phyloP scores from a whole-genome alignment of 2,113 vertebrate species.

The Artemisiospiza belli region DNA sequence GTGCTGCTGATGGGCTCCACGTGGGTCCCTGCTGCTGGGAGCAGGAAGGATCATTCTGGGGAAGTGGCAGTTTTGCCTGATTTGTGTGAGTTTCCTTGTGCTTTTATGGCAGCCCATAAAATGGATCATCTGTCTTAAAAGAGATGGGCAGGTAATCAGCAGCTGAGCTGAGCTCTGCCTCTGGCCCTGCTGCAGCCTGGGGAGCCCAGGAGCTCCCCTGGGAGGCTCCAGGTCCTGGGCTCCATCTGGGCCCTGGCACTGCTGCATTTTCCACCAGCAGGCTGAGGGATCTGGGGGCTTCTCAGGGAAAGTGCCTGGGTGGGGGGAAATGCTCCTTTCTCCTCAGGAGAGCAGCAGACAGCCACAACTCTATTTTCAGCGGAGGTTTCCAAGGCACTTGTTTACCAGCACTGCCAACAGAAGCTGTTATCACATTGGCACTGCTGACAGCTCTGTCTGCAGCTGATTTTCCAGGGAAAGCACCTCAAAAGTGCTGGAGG shows the following conservation, averaged over 20 bases:
- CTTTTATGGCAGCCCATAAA: not conserved
- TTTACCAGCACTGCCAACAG: constrained; percentile 32
- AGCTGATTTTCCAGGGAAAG: not conserved
- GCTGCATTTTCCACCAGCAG: not conserved
- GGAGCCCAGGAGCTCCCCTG: fast-evolving
- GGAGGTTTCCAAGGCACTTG: constrained; percentile 39
- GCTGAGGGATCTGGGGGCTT: not conserved
- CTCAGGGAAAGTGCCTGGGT: not conserved
- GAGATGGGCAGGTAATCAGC: not conserved
- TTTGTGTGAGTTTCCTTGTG: not conserved
- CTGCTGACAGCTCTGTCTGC: constrained; percentile 49
- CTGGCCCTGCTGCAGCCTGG: not conserved
- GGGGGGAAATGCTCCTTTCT: not conserved
- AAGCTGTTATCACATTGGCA: not conserved
- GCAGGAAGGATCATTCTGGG: not conserved
- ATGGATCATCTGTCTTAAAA: not conserved
- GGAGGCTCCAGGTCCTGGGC: not conserved
- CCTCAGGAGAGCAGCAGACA: constrained; percentile 1
- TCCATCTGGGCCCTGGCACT: not conserved
- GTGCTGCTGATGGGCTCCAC: fast-evolving
- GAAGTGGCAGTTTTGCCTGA: not conserved
- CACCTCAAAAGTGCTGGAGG: not conserved
- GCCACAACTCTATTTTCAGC: constrained; percentile 50
- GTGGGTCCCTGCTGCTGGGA: not conserved
- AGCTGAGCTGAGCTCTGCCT: not conserved